Evolutionary conservation across 2,113 vertebrate genomes (phyloP).

Genomic region (Ceuthmochares aereus): DNA sequence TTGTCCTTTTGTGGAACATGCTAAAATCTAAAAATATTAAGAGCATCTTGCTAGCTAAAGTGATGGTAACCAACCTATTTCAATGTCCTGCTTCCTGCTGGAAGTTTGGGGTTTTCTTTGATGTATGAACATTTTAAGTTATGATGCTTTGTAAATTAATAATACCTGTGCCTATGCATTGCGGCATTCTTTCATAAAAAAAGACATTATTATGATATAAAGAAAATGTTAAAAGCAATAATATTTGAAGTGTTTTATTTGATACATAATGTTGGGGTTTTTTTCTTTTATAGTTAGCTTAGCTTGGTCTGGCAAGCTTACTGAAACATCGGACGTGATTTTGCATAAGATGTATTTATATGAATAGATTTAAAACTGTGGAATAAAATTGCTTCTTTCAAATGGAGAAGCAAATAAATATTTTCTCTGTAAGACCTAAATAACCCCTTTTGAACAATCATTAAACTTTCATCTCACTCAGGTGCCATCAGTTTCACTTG

Average conservation of each 20-base stretch:
- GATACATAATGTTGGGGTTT: background rate
- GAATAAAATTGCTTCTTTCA: background rate
- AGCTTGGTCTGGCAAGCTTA: background rate
- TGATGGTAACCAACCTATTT: background rate
- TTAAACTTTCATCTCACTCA: conserved; percentile 56
- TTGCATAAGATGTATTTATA: background rate
- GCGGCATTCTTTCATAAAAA: background rate
- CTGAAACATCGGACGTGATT: background rate
- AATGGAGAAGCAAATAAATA: background rate
- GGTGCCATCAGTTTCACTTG: conserved; percentile 76
- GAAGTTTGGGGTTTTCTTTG: background rate
- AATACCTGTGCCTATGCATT: background rate
- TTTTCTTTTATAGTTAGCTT: background rate
- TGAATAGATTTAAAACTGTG: background rate
- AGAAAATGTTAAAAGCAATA: background rate
- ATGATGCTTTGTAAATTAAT: background rate
- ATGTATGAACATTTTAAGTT: background rate
- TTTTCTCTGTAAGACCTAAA: background rate
- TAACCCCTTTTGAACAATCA: background rate
- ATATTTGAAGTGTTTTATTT: background rate
- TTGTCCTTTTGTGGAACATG: background rate
- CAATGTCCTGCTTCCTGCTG: background rate
- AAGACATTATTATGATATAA: background rate
- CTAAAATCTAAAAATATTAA: background rate
- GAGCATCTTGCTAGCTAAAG: background rate